Evolutionary conservation across 1,140 invertebrate species (phyloP).

Genomic region (Nasonia longicornis): DNA sequence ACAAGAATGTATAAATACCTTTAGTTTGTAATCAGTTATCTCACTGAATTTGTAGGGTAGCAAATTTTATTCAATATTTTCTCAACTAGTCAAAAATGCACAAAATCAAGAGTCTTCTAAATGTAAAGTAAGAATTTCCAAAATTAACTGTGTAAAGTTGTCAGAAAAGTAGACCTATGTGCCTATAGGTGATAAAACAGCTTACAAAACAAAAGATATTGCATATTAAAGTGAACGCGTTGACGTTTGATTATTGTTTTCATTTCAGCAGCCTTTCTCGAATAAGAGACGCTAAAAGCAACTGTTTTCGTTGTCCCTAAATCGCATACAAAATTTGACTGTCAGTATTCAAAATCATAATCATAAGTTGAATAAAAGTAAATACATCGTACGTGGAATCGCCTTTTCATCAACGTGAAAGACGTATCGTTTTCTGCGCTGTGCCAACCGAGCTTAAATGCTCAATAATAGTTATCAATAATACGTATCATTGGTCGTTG

Average conservation of each 20-base stretch:
- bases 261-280: constrained; percentile 3
- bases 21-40: neutral
- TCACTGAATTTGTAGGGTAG: neutral
- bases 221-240: constrained; percentile 17
- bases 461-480: constrained; percentile 13
- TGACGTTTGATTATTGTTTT: constrained; percentile 26
- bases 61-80: neutral
- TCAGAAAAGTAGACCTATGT: constrained; percentile 18
- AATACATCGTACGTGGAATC: neutral
- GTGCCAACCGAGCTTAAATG: constrained; percentile 18
- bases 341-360: neutral
- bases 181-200: constrained; percentile 21
- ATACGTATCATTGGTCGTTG: constrained; percentile 6
- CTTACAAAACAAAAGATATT: constrained; percentile 12
- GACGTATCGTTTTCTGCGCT: neutral
- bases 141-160: constrained; percentile 13
- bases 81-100: constrained; percentile 9
- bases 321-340: constrained; percentile 8
- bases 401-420: constrained; percentile 6
- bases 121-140: constrained; percentile 1
- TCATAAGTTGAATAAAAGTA: constrained; percentile 10
- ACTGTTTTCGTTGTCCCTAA: neutral
- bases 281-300: constrained; percentile 1
- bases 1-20: neutral
- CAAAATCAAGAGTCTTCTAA: neutral